phyloP scores from a whole-genome alignment of 2,113 vertebrate genomes.

The Merops nubicus region DNA sequence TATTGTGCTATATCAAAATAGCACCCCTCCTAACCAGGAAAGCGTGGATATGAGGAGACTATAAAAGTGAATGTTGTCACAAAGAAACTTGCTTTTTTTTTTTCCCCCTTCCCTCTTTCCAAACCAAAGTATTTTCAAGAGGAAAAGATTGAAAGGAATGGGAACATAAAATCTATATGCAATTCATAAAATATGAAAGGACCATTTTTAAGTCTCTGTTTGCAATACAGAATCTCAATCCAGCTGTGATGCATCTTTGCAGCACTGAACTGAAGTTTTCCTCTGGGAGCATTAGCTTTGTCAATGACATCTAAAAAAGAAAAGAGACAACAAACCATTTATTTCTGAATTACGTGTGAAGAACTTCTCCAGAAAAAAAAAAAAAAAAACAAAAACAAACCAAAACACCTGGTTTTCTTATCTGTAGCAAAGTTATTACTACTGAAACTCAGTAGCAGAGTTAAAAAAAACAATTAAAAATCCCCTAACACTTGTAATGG shows the following conservation, averaged over 20 bases:
- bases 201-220: constrained; percentile 20
- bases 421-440: not conserved
- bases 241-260: not conserved
- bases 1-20: not conserved
- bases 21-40: constrained; percentile 30
- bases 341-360: not conserved
- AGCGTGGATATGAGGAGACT: not conserved
- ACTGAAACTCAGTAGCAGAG: not conserved
- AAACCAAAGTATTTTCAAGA: not conserved
- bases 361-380: not conserved
- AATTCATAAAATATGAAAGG: not conserved
- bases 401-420: not conserved
- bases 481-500: not conserved
- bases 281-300: not conserved
- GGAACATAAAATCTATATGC: not conserved
- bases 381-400: too few species aligned
- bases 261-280: not conserved
- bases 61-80: not conserved
- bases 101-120: not conserved
- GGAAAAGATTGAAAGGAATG: not conserved
- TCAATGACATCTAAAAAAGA: not conserved
- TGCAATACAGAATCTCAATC: not conserved
- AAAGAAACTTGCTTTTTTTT: not conserved
- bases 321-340: not conserved
- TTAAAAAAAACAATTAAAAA: not conserved